Evolutionary conservation across 1,140 invertebrate species (phyloP).

Genomic region (Carcinoscorpius rotundicauda): DNA sequence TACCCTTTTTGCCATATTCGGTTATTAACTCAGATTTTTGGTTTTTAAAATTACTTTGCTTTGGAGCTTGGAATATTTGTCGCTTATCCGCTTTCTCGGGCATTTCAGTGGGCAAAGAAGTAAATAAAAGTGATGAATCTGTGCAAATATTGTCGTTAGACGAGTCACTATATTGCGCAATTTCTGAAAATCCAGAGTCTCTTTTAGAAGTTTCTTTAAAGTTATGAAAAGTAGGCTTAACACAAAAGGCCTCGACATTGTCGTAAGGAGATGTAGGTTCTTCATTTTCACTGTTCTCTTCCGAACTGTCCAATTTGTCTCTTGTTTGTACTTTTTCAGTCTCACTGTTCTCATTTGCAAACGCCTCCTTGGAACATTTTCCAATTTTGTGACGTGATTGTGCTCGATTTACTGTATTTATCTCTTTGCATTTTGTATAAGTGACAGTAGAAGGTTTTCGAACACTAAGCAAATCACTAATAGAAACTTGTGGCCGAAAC

Average conservation of each 20-base stretch:
- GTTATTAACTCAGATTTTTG: not conserved
- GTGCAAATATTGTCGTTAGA: not conserved
- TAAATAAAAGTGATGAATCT: not conserved
- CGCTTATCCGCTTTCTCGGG: not conserved
- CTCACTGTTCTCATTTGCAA: no score
- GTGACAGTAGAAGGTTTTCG: slow-evolving; percentile 12
- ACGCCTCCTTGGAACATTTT: not conserved
- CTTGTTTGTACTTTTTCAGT: slow-evolving; percentile 8
- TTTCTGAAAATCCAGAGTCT: slow-evolving; percentile 8
- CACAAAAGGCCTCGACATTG: not conserved
- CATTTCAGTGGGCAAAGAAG: not conserved
- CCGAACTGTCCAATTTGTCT: slow-evolving; percentile 13
- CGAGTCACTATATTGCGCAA: not conserved
- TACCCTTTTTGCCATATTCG: not conserved
- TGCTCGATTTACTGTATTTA: not conserved
- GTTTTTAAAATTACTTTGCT: no score
- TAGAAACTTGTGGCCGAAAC: no score
- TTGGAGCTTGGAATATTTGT: not conserved
- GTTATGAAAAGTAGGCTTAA: not conserved
- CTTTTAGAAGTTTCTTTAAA: not conserved
- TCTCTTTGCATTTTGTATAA: slow-evolving; percentile 10
- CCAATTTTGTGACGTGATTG: no score
- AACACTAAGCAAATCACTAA: no score
- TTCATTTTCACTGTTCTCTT: slow-evolving; percentile 10
- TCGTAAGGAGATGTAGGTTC: not conserved